phyloP scores from a whole-genome alignment of 2,113 vertebrate species.

The Lepus europaeus region DNA sequence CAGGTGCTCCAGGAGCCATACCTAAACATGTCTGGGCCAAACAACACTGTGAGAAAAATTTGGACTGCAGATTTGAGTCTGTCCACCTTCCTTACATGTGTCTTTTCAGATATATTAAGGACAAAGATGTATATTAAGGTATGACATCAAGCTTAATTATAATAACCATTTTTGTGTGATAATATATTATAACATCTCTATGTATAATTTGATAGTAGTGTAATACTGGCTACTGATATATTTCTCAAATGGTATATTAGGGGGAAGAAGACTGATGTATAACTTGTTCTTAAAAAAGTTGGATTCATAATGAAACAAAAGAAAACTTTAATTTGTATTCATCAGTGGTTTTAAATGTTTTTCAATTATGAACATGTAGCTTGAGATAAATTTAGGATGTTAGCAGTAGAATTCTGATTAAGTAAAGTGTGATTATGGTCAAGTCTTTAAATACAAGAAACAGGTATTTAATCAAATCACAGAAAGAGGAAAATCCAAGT shows the following conservation, averaged over 20 bases:
- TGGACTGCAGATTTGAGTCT: neutral
- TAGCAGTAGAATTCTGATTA: constrained; percentile 28
- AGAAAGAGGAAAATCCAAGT: neutral
- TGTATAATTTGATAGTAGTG: neutral
- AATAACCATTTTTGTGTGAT: neutral
- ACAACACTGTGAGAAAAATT: neutral
- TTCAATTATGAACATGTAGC: constrained; percentile 16
- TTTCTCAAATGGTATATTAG: neutral
- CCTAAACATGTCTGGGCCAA: neutral
- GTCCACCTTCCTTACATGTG: neutral
- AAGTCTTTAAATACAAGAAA: neutral
- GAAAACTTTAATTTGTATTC: constrained; percentile 43
- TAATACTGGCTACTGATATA: neutral
- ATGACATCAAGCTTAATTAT: neutral
- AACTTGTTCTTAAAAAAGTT: constrained; percentile 46
- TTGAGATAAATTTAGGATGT: constrained; percentile 31
- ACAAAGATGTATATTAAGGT: neutral
- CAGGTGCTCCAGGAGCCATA: fast-evolving
- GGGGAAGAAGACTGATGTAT: neutral
- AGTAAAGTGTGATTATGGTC: constrained; percentile 8
- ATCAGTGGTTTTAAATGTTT: neutral
- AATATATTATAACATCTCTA: neutral
- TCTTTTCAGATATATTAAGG: neutral
- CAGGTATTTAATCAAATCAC: neutral
- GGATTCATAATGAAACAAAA: constrained; percentile 43